These are phyloP conservation scores for Phoeniculus purpureus DNA, from an alignment of 2,797 vertebrate species.

Conservation along the genomic window DNA sequence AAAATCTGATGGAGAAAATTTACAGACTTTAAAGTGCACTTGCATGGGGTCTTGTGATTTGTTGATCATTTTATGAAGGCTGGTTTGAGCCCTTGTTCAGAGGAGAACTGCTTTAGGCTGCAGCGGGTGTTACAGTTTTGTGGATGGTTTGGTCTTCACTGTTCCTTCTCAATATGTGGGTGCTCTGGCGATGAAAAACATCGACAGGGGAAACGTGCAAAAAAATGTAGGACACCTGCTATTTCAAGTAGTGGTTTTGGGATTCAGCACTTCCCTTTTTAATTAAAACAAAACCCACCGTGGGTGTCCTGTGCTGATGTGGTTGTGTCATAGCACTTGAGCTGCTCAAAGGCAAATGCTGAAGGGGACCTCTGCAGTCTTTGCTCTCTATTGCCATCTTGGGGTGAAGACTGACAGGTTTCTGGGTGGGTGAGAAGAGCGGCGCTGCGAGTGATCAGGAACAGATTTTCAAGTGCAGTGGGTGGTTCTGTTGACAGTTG, in stretches of 20 bases:
- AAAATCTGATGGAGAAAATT: neutral
- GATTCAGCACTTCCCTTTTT: neutral
- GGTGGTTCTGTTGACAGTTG: neutral
- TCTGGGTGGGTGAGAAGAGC: neutral
- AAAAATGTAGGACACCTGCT: neutral
- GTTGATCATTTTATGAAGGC: neutral
- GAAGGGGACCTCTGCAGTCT: neutral
- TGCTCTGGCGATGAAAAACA: neutral
- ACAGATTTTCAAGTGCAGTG: neutral
- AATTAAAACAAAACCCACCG: neutral
- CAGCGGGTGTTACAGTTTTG: neutral
- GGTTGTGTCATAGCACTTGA: neutral
- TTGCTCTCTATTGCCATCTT: slow-evolving; percentile 30
- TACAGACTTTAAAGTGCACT: neutral
- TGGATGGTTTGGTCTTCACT: neutral
- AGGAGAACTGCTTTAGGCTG: neutral
- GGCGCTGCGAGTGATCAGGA: neutral
- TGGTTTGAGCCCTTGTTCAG: neutral
- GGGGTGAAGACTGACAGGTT: neutral
- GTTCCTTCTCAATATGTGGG: neutral
- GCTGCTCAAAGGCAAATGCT: fast-evolving
- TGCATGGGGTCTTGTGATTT: neutral
- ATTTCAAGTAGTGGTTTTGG: neutral
- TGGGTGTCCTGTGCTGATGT: neutral
- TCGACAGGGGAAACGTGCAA: fast-evolving